Evolutionary conservation across 2,888 invertebrate species (phyloP), one percentile per base, ranked within the genome.

Genomic region (Thysanoteuthis rhombus): DNA sequence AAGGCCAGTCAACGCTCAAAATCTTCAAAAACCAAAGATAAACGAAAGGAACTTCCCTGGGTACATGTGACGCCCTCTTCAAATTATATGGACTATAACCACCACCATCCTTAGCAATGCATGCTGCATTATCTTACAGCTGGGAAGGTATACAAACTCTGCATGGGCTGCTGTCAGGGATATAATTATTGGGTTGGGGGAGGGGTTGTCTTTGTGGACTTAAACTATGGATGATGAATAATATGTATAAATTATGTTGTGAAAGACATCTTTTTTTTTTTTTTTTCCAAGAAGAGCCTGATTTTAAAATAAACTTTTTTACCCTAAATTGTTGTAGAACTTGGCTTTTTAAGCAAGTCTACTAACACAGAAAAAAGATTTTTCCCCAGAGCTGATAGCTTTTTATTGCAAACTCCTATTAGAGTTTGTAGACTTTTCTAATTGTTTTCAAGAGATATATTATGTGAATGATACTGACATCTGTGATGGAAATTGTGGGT

Each of bases 11-110:
- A 95, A 6, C 94, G 95, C n/a, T 96, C 96, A 40, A 96, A 96
- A 90, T 93, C 94, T 40, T 94, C 95, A 28, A 94, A 94, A 93
- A 42, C 94, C 93, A 45, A 95, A 28, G 95, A 95, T 47, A 94
- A 95, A 39, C 94, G 95, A 22, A 95, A 96, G 94, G 95, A 96
- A 42, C 94, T 96, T 93, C 96, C 96, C 0, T 96, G 96, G 96
- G 96, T 96, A 12, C 96, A 96, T 94, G 96, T 96, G 39, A 95
- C 96, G 1, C 96, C 96, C 5, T 96, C 96, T 0, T 93, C 95
- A 93, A 95, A 94, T 93, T 92, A 92, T 40, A 1, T 40, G 19
- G 45, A 92, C 39, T 45, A 92, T 45, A 40, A 45, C 19, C 42
- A 45, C 45, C n/a, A 39, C 32, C 36, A 89, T n/a, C 39, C n/a